Percentiles rank a stretch among this genome's conserved stretches.
phyloP scores from a whole-genome alignment of 1,140 invertebrate genomes.

The Belonocnema kinseyi region DNA sequence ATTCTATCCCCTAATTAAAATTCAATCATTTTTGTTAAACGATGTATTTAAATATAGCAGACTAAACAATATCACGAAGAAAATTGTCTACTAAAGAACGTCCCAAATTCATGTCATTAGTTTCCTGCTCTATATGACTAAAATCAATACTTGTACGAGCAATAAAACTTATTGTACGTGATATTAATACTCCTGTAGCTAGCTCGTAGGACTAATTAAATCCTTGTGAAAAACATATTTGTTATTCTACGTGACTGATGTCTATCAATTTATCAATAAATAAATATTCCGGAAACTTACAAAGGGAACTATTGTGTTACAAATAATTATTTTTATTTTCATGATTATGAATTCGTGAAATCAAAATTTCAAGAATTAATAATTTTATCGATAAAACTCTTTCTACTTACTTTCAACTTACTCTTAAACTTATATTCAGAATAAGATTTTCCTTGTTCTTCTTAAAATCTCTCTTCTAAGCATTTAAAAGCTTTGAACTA shows the following conservation, averaged over 20 bases:
- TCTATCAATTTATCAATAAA: not conserved
- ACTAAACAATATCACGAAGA: too few relatives aligned
- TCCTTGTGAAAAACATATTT: slow-evolving; percentile 2
- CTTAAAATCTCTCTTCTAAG: too few relatives aligned
- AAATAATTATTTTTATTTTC: not conserved
- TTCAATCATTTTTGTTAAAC: too few relatives aligned
- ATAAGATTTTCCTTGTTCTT: not conserved
- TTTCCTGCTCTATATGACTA: not conserved
- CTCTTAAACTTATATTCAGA: not conserved
- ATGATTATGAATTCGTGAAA: not conserved
- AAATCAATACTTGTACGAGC: not conserved
- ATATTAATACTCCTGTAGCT: slow-evolving; percentile 6
- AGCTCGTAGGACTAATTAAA: not conserved
- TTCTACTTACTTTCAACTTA: too few relatives aligned
- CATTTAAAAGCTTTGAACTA: not conserved
- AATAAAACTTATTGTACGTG: slow-evolving; percentile 8
- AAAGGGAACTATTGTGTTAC: not conserved
- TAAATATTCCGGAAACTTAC: not conserved
- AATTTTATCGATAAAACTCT: too few relatives aligned
- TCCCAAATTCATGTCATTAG: slow-evolving; percentile 3
- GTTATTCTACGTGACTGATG: not conserved
- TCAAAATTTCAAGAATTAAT: too few relatives aligned
- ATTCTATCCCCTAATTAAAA: too few relatives aligned
- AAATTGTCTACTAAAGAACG: not conserved
- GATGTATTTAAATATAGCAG: too few relatives aligned